A percentile compares a stretch with the other conserved stretches of the same genome.
phyloP scores from a whole-genome alignment of 2,888 invertebrate species.

The Noctua comes region DNA sequence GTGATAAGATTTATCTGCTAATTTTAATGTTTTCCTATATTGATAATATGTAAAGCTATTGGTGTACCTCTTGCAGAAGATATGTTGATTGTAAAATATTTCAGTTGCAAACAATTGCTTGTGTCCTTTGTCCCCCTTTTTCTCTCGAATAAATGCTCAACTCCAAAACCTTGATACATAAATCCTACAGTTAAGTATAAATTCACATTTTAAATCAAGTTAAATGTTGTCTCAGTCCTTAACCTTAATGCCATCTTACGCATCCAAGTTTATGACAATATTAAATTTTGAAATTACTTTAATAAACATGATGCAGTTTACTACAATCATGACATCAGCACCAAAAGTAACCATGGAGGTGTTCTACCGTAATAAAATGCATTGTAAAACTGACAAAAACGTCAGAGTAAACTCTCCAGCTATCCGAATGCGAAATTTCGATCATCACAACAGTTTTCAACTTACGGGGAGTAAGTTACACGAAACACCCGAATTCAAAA shows the following conservation, averaged over 20 bases:
- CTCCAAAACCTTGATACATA: conserved; percentile 15
- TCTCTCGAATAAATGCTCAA: background rate
- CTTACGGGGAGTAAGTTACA: too few species aligned
- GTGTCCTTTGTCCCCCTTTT: background rate
- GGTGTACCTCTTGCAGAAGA: background rate
- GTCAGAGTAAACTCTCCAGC: background rate
- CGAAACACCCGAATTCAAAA: too few species aligned
- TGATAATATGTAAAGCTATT: background rate
- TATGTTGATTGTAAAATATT: background rate
- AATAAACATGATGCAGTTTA: conserved; percentile 21
- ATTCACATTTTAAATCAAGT: conserved; percentile 23
- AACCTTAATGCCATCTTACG: conserved; percentile 11
- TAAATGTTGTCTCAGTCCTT: conserved; percentile 30
- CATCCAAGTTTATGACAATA: conserved; percentile 40
- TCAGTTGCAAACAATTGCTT: background rate
- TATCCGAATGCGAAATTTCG: conserved; percentile 68
- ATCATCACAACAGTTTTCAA: conserved; percentile 71
- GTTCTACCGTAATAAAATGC: background rate
- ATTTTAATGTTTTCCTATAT: conserved; percentile 3
- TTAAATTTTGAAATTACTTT: conserved; percentile 32
- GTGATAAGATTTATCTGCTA: conserved; percentile 12
- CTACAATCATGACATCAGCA: conserved; percentile 21
- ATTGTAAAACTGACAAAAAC: background rate
- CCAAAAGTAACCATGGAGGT: background rate
- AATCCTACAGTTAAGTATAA: background rate